Evolutionary conservation across 1,140 invertebrate genomes (phyloP), one percentile per base, ranked within the genome.

Genomic region (Calephelis nemesis): DNA sequence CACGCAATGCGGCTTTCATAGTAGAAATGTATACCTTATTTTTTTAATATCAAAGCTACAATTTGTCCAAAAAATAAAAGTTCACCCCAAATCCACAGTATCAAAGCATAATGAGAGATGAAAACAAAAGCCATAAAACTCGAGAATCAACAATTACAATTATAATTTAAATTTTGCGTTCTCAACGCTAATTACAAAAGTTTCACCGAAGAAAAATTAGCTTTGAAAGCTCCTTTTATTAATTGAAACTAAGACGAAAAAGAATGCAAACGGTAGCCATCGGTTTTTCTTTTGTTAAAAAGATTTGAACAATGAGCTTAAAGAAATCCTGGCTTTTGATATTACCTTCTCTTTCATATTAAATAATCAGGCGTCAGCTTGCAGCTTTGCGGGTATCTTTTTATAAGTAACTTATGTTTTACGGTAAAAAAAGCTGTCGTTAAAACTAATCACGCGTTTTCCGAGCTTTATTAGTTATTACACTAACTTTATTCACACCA

Each of bases 81-180:
- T 42, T n/a, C 0, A 4, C 7, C 58, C 40, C 12, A 7, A 60
- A 60, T 42, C 12, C 58, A 12, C 58, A n/a, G 58, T 12, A 60
- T 60, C 58, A 60, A 60, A 60, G 39, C 58, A 60, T 60, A 60
- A 60, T 40, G 58, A 60, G 30, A 30, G 58, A 60, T 40, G 30
- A 60, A 60, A 60, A 60, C 58, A 60, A 60, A 60, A 60, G 58
- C 58, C 58, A 60, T 60, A 60, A 60, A 60, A 60, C 58, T 60
- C 58, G 58, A 60, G 58, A 39, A 60, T 60, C 12, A 60, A 60
- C 58, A 60, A 60, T 60, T 60, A 60, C 58, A 60, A 60, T 60
- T 60, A 60, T 60, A 60, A 60, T 60, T 60, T 39, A 60, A 60
- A 60, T 60, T 60, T 60, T n/a, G 30, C 58, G 30, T 30, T 39